Conservation (phyloP, 2,888 invertebrate genomes). For the Leptinotarsa tumamoca region DNA sequence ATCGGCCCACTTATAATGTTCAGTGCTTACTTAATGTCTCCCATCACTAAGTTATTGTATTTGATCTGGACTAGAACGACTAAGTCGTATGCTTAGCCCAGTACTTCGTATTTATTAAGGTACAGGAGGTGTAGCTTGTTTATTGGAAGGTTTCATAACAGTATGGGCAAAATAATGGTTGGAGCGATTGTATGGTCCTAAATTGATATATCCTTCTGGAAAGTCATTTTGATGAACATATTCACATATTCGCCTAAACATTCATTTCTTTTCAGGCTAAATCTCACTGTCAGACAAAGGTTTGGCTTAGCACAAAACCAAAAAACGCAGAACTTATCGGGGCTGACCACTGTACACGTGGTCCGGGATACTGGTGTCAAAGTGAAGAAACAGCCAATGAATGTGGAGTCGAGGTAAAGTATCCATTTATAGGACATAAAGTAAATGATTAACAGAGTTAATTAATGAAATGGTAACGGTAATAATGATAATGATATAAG, state of each 20-base stretch:
- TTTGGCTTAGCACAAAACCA: constrained; percentile 38
- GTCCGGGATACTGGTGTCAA: constrained; percentile 85
- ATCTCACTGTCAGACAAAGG: constrained; percentile 52
- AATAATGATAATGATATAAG: too few relatives aligned
- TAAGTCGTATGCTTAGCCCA: too few relatives aligned
- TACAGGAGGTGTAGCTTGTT: too few relatives aligned
- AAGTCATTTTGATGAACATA: not conserved
- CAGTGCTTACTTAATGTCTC: too few relatives aligned
- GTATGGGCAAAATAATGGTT: too few relatives aligned
- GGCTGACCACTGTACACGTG: constrained; percentile 75
- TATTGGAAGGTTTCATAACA: too few relatives aligned
- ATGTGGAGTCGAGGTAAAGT: constrained; percentile 67
- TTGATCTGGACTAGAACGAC: too few relatives aligned
- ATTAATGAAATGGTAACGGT: not conserved
- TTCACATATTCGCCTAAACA: too few relatives aligned
- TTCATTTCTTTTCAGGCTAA: constrained; percentile 49
- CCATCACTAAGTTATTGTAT: too few relatives aligned
- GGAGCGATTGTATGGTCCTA: not conserved
- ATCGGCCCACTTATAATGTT: too few relatives aligned
- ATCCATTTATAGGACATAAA: constrained; percentile 73
- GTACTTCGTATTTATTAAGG: too few relatives aligned
- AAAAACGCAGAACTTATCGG: constrained; percentile 25
- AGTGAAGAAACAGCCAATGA: constrained; percentile 67
- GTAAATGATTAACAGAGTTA: constrained; percentile 28
- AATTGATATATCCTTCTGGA: not conserved